phyloP scores from a whole-genome alignment of 2,797 vertebrate species.

The Crocodylus rhombifer region DNA sequence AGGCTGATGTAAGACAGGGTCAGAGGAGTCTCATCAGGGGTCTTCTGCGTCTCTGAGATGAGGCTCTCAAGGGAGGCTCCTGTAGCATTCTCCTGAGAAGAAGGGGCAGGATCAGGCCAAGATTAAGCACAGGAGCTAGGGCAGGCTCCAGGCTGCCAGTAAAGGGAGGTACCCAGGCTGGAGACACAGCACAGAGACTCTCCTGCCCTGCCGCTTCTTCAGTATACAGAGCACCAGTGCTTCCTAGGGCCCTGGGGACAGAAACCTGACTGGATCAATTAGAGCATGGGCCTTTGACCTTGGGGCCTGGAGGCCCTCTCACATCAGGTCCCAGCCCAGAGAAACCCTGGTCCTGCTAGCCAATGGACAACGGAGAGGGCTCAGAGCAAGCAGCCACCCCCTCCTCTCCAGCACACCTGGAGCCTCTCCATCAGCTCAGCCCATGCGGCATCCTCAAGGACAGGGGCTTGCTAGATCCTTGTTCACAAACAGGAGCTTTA shows the following conservation, averaged over 20 bases:
- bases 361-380: background rate
- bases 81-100: constrained; percentile 80
- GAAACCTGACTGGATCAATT: constrained; percentile 88
- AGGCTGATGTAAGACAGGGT: constrained; percentile 87
- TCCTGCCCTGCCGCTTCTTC: background rate
- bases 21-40: constrained; percentile 37
- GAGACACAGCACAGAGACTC: background rate
- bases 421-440: constrained; percentile 76
- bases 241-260: background rate
- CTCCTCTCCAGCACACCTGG: accelerated
- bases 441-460: too few species aligned
- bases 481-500: too few species aligned
- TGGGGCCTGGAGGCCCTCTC: background rate
- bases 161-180: background rate
- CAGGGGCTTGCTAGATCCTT: too few species aligned
- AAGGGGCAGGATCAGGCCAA: background rate
- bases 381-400: too few species aligned
- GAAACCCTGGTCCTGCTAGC: background rate
- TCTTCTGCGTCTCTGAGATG: constrained; percentile 27
- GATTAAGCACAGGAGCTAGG: too few species aligned
- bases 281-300: constrained; percentile 73
- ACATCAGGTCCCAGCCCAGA: background rate
- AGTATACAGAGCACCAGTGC: background rate
- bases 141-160: background rate
- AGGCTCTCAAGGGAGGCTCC: constrained; percentile 79